Conservation (phyloP, 53 echinoderm and acorn worm genomes). For the Echinarachnius parma region DNA sequence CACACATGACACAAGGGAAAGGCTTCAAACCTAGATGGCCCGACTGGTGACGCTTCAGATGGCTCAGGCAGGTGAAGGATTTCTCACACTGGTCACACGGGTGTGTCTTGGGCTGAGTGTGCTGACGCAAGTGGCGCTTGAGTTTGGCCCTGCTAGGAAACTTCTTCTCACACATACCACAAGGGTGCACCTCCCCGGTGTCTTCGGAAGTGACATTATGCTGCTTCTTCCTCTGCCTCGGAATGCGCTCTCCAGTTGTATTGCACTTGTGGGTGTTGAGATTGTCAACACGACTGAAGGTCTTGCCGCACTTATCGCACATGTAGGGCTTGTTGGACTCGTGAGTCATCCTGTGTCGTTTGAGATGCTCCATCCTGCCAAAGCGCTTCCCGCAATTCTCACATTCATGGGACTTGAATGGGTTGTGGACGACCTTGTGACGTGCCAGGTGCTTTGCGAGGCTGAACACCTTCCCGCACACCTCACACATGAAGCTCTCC, state of each 20-base stretch:
- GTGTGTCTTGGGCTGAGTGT: conserved; percentile 25
- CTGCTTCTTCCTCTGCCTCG: conserved; percentile 23
- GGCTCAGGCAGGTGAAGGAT: conserved; percentile 29
- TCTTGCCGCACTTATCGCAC: conserved; percentile 48
- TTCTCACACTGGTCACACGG: conserved; percentile 44
- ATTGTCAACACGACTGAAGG: conserved; percentile 43
- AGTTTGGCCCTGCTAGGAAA: conserved; percentile 29
- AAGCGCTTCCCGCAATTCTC: conserved; percentile 38
- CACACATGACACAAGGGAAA: conserved; percentile 25
- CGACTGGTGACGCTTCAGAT: conserved; percentile 41
- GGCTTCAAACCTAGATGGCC: conserved; percentile 45
- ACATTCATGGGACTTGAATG: conserved; percentile 29
- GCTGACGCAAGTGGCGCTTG: conserved; percentile 34
- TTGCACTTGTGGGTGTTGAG: conserved; percentile 44
- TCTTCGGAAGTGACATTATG: conserved; percentile 16
- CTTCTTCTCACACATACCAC: conserved; percentile 31
- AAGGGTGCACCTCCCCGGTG: conserved; percentile 36
- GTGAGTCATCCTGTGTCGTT: conserved; percentile 27
- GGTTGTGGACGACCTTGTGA: conserved; percentile 39
- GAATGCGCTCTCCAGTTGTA: conserved; percentile 3
- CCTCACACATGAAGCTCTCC: conserved; percentile 47
- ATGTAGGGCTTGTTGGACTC: conserved; percentile 45
- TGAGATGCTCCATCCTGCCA: conserved; percentile 40
- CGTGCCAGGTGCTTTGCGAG: conserved; percentile 39
- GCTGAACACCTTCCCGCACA: conserved; percentile 41